Evolutionary conservation across 2,797 vertebrate genomes (phyloP), one percentile per base, ranked within the genome.

Genomic region (Tinamus major): DNA sequence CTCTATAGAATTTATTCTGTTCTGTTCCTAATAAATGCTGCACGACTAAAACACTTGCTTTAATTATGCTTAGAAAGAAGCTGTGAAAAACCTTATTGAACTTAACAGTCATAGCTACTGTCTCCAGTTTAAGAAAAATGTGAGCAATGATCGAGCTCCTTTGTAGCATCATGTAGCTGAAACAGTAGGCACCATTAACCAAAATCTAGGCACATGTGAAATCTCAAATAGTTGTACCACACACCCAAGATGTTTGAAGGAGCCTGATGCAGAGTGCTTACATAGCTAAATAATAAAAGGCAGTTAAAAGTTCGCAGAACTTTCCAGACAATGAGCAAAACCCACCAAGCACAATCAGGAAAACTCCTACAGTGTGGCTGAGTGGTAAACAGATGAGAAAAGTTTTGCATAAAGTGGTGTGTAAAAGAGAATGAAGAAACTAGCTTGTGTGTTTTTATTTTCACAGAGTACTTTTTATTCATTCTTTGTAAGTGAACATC

Each of bases 151-250:
- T 7, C 6, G 55, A 64, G 7, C 2, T 58, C 21, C 13, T 89
- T 79, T 69, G 46, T 17, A 58, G 35, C 68, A 74, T 64, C 42
- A 67, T 20, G 17, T 39, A 15, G 5, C 31, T 79, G 53, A 80
- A 71, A 71, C 11, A 20, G 7, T 61, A 49, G 41, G 14, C 29
- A 56, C 24, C 20, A 33, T 64, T 46, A 72, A 35, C 27, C 2
- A 6, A 31, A 33, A 37, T 2, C 5, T 6, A 63, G 13, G 14
- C 8, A 48, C 0, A 0, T 29, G 9, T 48, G 20, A 80, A 80
- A 64, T 48, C 35, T 41, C 10, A 56, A 33, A 12, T 8, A 46
- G 24, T 35, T 79, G 6, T 17, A 65, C 7, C 0, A 0, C 29
- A 15, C 0, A 48, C 72, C 23, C 41, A 79, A 69, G 17, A 33